Base-by-base conservation (phyloP, 2,888 invertebrate species). In the Stomorhina lunata region DNA sequence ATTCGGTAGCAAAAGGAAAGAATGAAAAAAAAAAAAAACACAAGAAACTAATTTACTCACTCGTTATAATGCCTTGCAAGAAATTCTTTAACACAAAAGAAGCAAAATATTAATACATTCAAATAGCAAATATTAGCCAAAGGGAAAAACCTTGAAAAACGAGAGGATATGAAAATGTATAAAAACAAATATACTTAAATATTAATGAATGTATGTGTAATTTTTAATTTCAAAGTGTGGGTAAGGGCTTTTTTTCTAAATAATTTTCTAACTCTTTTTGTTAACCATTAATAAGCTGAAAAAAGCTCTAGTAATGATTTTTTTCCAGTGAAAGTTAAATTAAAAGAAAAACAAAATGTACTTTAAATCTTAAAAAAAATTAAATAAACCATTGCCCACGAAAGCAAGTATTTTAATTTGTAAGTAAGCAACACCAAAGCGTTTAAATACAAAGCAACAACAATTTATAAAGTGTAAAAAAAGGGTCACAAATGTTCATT, bases 401-500 rank as follows among this genome's bases (percentile, higher is more conserved):
- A 27, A 7, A 40, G 5, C n/a, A n/a, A n/a, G n/a, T n/a, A n/a
- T n/a, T n/a, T n/a, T n/a, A n/a, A n/a, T n/a, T n/a, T n/a, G n/a
- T n/a, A n/a, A n/a, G n/a, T n/a, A n/a, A n/a, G n/a, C 61, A 25
- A 4, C 15, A 43, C 6, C 17, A 45, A 37, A 48, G n/a, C 37
- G 27, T 15, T 4, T 17, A 48, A 45, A 32, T 6, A 12, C 20
- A 55, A 65, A 10, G n/a, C 2, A 22, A 37, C 20, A 63, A 1
- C 25, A 34, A 12, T n/a, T n/a, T n/a, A 32, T 15, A 15, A 77
- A 37, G 7, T 45, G 6, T 10, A 25, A 15, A n/a, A 40, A 55
- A 66, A 63, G 63, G 53, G 63, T 37, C 48, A 48, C 55, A 57
- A 72, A 68, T 32, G 32, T 55, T 48, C 4, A n/a, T 53, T 81